Evolutionary conservation across 2,888 invertebrate species (phyloP).

Genomic region (Cantharis rustica): DNA sequence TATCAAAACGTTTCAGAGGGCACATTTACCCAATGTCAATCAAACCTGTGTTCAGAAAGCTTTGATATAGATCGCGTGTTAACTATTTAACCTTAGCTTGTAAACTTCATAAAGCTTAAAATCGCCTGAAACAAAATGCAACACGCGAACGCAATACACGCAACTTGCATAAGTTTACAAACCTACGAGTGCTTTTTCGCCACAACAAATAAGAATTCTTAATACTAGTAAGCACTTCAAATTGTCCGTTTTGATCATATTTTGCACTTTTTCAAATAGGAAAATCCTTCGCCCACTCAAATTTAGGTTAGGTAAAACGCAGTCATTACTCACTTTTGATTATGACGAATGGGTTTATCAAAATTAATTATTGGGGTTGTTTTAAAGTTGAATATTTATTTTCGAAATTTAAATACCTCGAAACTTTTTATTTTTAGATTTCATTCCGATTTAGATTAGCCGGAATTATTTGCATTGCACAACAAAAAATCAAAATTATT

Average conservation of each 20-base stretch:
- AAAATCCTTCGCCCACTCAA: background rate
- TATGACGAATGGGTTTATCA: slow-evolving; percentile 6
- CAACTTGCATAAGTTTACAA: slow-evolving; percentile 54
- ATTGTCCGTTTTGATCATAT: slow-evolving; percentile 11
- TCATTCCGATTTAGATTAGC: background rate
- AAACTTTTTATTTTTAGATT: background rate
- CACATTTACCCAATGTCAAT: slow-evolving; percentile 54
- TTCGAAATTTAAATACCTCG: background rate
- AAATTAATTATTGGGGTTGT: background rate
- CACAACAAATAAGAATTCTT: background rate
- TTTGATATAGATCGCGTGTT: slow-evolving; percentile 52
- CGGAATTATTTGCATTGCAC: background rate
- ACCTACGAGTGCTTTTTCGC: slow-evolving; percentile 41
- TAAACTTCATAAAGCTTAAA: slow-evolving; percentile 45
- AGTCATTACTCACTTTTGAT: slow-evolving; percentile 7
- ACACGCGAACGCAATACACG: slow-evolving; percentile 54
- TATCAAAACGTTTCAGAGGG: slow-evolving; percentile 50
- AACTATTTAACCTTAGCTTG: slow-evolving; percentile 44
- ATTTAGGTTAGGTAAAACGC: background rate
- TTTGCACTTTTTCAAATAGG: slow-evolving; percentile 13
- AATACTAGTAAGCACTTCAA: slow-evolving; percentile 9
- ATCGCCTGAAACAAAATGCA: slow-evolving; percentile 41
- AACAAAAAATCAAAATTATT: background rate
- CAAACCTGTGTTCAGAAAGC: slow-evolving; percentile 50
- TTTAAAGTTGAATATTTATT: background rate